These are phyloP conservation scores for Stichodactyla mertensii DNA, from an alignment of 64 coral and sea anemone genomes.

Conservation along the genomic window DNA sequence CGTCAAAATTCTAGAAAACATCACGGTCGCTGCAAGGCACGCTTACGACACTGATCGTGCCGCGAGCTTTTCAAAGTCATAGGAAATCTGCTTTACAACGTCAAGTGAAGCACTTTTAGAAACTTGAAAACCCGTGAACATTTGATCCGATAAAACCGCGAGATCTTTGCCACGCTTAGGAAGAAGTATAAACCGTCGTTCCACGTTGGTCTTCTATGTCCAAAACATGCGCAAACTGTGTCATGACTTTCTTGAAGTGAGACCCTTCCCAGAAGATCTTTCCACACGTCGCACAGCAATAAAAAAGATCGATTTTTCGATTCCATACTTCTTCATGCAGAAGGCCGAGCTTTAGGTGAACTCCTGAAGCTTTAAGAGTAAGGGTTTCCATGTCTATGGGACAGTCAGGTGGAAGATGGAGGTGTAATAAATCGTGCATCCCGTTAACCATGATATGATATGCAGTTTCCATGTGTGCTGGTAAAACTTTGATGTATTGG, in stretches of 20 bases:
- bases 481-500: slow-evolving; percentile 58
- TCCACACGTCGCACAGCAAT: slow-evolving; percentile 73
- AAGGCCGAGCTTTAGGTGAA: slow-evolving; percentile 57
- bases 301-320: slow-evolving; percentile 53
- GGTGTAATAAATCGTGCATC: not conserved
- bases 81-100: too few relatives aligned
- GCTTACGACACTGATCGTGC: too few relatives aligned
- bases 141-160: too few relatives aligned
- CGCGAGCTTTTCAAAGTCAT: too few relatives aligned
- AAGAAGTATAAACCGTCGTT: not conserved
- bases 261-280: slow-evolving; percentile 96
- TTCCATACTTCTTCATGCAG: slow-evolving; percentile 53
- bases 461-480: slow-evolving; percentile 62
- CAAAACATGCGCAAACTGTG: slow-evolving; percentile 79
- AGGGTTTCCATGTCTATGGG: slow-evolving; percentile 62
- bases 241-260: slow-evolving; percentile 67
- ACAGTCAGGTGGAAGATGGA: slow-evolving; percentile 23
- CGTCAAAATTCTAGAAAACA: too few relatives aligned
- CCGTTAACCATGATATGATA: slow-evolving; percentile 42
- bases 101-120: too few relatives aligned
- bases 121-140: too few relatives aligned
- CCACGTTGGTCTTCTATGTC: not conserved
- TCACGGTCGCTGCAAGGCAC: too few relatives aligned
- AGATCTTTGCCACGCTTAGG: too few relatives aligned
- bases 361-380: slow-evolving; percentile 43